Evolutionary conservation across 2,797 vertebrate genomes (phyloP), one percentile per base, ranked within the genome.

Genomic region (Thripadectes ignobilis): DNA sequence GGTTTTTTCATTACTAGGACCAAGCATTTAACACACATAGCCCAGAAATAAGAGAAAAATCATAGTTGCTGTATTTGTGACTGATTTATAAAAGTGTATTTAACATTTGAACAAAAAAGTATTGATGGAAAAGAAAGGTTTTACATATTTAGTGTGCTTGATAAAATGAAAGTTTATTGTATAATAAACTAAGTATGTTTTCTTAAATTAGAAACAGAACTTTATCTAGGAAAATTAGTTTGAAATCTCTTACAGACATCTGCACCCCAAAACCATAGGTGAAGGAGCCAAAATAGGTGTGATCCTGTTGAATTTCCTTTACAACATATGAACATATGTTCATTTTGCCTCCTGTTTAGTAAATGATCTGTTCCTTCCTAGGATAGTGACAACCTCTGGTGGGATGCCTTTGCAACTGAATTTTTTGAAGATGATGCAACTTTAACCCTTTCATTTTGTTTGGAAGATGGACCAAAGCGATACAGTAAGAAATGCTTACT

Each of bases 401-500:
- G 99, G 99, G 99, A 99, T 21, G 99, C 99, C 30, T 99, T 99
- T 93, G 99, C 99, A 74, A 99, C 99, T 18, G 99, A 99, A 97
- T 99, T 99, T 98, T 99, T 99, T 93, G 99, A 99, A 98, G 99
- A 99, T 74, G 99, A 99, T 62, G 99, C 99, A 96, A 99, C 99
- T 21, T 98, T 99, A 98, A 99, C 99, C 12, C 98, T 99, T 95
- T 99, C 99, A 95, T 99, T 99, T 99, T 99, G 99, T 98, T 99
- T 99, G 96, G 99, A 99, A 98, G 99, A 99, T 93, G 99, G 99
- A 99, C 99, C 99, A 99, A 99, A 99, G 99, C 99, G 99, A 99
- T 99, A 99, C 98, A 99, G 99, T 99, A 99, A 99, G 99, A 95
- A 74, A 89, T 34, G 52, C 17, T 39, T 36, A 48, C 92, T 96